These are phyloP conservation scores for Agrotis segetum DNA, from an alignment of 2,888 invertebrate species.

Conservation along the genomic window DNA sequence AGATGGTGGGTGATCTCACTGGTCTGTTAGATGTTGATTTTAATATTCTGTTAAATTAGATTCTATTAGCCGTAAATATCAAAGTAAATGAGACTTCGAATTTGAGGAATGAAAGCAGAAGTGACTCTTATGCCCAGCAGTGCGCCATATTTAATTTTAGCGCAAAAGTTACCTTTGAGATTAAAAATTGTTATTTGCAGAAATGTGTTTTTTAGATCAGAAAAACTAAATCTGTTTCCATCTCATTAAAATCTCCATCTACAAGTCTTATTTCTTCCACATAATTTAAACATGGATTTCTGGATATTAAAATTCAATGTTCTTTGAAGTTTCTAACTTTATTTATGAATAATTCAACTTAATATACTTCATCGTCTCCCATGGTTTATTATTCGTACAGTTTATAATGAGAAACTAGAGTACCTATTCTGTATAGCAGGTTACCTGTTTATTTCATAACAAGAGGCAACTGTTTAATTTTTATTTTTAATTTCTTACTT, in stretches of 20 bases:
- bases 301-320: slow-evolving; percentile 2
- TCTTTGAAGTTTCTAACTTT: slow-evolving; percentile 42
- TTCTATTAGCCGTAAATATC: too few relatives aligned
- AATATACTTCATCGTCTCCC: slow-evolving; percentile 23
- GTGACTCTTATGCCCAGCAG: not conserved
- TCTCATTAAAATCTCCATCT: not conserved
- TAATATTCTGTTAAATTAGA: too few relatives aligned
- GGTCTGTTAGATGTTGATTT: not conserved
- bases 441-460: not conserved
- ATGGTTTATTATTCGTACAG: slow-evolving; percentile 42
- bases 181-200: too few relatives aligned
- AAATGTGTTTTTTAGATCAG: not conserved
- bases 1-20: not conserved
- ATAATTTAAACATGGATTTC: slow-evolving; percentile 20
- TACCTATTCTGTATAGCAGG: not conserved
- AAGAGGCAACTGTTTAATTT: too few relatives aligned
- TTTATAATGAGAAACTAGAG: slow-evolving; percentile 20
- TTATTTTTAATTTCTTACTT: too few relatives aligned
- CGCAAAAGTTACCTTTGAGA: too few relatives aligned
- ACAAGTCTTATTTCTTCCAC: too few relatives aligned
- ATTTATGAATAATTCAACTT: slow-evolving; percentile 46
- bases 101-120: too few relatives aligned
- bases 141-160: too few relatives aligned
- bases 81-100: too few relatives aligned
- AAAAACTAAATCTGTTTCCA: too few relatives aligned